Evolutionary conservation across 2,797 vertebrate species (phyloP), one percentile per base, ranked within the genome.

Genomic region (Cichlasoma orientale): DNA sequence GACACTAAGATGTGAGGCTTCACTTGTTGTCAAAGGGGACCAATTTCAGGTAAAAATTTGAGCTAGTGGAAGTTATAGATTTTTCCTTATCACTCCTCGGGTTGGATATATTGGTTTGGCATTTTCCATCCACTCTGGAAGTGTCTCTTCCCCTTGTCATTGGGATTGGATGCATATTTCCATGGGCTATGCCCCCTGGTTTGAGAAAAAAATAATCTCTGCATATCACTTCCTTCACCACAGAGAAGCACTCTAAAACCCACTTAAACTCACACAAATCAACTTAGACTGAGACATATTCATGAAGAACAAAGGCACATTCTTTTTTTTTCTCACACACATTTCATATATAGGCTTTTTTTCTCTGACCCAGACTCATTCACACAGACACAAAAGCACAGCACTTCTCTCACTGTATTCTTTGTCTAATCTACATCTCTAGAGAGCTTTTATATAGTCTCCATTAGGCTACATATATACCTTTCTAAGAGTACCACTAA

Each of bases 21-120:
- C 50, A 36, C 6, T 70, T 31, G 53, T 59, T 57, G 61, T 74
- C 77, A n/a, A 27, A 59, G 41, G 52, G 23, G 71, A 77, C 44
- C 50, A 31, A 74, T 61, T 23, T 75, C 71, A 68, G 52, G n/a
- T 27, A 16, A 47, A 58, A 80, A 52, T 52, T 76, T 70, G 61
- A 66, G 4, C 13, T 63, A 9, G 61, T 44, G 66, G 57, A 41
- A 70, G 71, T 78, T 75, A 84, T 82, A 78, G 80, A 82, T 83
- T 83, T 80, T 79, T 27, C 59, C 66, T 61, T 77, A 59, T 70
- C 74, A 41, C 38, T 36, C 11, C 56, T 74, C 55, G 52, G 63
- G 66, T 38, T 74, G 31, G 38, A 81, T 82, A 47, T 61, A 84
- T 83, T 68, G 66, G 52, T 79, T 83, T 75, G 72, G 54, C 31